Evolutionary conservation across 2,797 vertebrate genomes (phyloP).

Genomic region (Sebastes wilsoni): DNA sequence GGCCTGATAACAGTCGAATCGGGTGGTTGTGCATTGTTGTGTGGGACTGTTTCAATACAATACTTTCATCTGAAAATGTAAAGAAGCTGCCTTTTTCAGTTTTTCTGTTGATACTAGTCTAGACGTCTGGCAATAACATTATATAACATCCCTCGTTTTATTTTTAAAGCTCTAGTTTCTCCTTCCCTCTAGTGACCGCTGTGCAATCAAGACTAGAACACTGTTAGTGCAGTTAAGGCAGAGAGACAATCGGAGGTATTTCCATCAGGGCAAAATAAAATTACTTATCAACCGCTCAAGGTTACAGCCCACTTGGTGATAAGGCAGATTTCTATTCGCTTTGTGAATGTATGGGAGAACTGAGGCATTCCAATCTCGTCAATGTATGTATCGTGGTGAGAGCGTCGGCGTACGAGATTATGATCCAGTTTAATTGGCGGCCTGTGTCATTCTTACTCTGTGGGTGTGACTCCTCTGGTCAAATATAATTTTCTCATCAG

Average conservation of each 20-base stretch:
- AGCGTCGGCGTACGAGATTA: slow-evolving; percentile 56
- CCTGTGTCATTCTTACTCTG: slow-evolving; percentile 50
- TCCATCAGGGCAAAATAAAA: slow-evolving; percentile 35
- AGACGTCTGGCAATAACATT: slow-evolving; percentile 1
- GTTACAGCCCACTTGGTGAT: slow-evolving; percentile 55
- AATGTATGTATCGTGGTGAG: slow-evolving; percentile 68
- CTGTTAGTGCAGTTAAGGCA: slow-evolving; percentile 9
- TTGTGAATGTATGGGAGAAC: slow-evolving; percentile 44
- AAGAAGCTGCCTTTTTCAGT: background rate
- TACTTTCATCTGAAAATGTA: slow-evolving; percentile 26
- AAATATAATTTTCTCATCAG: slow-evolving; percentile 70
- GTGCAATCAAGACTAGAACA: slow-evolving; percentile 33
- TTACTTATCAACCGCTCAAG: slow-evolving; percentile 55
- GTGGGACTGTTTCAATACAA: slow-evolving; percentile 19
- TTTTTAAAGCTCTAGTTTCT: slow-evolving; percentile 9
- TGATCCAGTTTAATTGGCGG: slow-evolving; percentile 70
- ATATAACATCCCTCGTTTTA: slow-evolving; percentile 19
- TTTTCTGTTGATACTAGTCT: slow-evolving; percentile 1
- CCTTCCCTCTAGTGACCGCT: background rate
- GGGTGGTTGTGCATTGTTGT: slow-evolving; percentile 1
- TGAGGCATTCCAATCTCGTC: slow-evolving; percentile 54
- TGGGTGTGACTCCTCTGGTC: slow-evolving; percentile 60
- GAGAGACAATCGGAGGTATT: slow-evolving; percentile 17
- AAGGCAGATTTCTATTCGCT: slow-evolving; percentile 40
- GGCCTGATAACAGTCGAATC: no score